Evolutionary conservation across 1,140 invertebrate genomes (phyloP), one percentile per base, ranked within the genome.

Genomic region (Eciton burchellii): DNA sequence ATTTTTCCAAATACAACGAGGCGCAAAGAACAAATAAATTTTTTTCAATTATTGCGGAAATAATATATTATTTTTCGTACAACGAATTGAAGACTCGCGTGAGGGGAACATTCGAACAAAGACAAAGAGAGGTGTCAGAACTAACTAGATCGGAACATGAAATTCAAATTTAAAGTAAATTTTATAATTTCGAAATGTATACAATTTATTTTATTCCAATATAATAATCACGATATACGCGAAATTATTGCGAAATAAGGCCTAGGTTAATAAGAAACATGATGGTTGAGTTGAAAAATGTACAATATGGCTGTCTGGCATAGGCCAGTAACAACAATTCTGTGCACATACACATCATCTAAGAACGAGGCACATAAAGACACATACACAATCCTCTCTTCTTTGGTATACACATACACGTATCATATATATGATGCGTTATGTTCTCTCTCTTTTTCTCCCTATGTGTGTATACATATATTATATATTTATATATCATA

Each of bases 271-370:
- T 59, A 35, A 66, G 76, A 81, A 76, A 71, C 41, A 26, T 35
- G 65, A 59, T 14, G 59, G 60, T 52, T 57, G 35, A 81, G 57
- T 86, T 84, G 82, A 87, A 88, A 82, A 85, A 77, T 71, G 47
- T 82, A 84, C 88, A 90, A 90, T 83, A 90, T 90, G 89, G 86
- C 86, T 90, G 83, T 89, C 88, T 62, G 70, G 24, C 52, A 49
- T 66, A 86, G 70, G 83, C 54, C 66, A 24, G 43, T 72, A 82
- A 87, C 81, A 87, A 77, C 71, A 76, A 81, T 84, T 76, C 47
- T 29, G 54, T 56, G 47, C 26, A 45, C n/a, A 24, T 60, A 47
- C 16, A 65, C 12, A 29, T 35, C 2, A 35, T 35, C 35, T 35
- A 6, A 35, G 35, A 35, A 35, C 35, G 29, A 26, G 43, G 11